Conservation (phyloP, 2,797 vertebrate species). For the Iguana delicatissima region DNA sequence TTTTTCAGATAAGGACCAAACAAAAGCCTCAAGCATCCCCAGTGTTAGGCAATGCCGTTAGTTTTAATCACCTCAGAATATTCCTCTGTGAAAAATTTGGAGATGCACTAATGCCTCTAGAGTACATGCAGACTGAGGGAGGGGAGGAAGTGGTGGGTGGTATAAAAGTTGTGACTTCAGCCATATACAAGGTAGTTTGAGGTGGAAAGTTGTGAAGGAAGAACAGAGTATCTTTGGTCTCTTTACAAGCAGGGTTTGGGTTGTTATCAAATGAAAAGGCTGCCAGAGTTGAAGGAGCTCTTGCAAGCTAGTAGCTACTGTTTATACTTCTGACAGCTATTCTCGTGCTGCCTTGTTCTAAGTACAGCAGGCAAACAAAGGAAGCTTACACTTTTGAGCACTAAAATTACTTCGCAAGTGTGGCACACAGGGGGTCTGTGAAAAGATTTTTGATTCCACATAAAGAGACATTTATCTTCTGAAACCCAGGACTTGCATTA, state of each 20-base stretch:
- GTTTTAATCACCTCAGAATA: constrained; percentile 5
- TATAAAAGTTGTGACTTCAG: constrained; percentile 45
- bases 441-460: constrained; percentile 62
- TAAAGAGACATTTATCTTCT: constrained; percentile 46
- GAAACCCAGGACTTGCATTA: constrained; percentile 45
- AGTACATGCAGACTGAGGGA: not conserved
- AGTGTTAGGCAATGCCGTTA: not conserved
- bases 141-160: not conserved
- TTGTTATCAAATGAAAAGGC: constrained; percentile 72
- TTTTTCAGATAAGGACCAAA: not conserved
- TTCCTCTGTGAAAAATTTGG: not conserved
- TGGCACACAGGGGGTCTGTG: constrained; percentile 32
- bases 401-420: constrained; percentile 66
- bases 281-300: constrained; percentile 61
- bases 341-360: constrained; percentile 62
- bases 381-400: constrained; percentile 66
- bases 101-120: not conserved
- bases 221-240: constrained; percentile 69
- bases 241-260: constrained; percentile 58
- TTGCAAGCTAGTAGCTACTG: constrained; percentile 50
- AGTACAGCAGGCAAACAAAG: constrained; percentile 69
- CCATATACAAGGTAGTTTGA: constrained; percentile 24
- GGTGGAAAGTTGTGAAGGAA: constrained; percentile 45
- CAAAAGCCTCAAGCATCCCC: not conserved
- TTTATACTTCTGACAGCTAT: constrained; percentile 67